Base-by-base conservation (phyloP, 2,888 invertebrate species). In the Caenorhabditis sinica region DNA sequence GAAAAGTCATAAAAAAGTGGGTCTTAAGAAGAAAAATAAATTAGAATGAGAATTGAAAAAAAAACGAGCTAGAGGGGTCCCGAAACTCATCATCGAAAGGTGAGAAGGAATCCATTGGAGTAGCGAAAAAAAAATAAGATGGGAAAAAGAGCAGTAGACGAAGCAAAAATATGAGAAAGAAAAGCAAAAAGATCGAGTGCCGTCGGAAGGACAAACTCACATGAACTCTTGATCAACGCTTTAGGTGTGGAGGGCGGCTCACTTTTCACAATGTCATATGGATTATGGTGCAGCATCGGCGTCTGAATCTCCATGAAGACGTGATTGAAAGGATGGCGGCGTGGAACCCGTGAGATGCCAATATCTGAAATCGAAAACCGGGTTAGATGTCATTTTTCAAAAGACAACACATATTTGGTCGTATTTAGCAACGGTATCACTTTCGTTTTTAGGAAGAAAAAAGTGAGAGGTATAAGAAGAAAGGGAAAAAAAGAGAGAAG, bases 191-290 rank as follows among this genome's bases (percentile, higher is more conserved):
- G n/a, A 49, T 25, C 25, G 15, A 56, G 25, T 15, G 28, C 25
- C 15, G 28, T 2, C 30, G 17, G 23, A 30, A 17, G 33, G 30
- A 25, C 40, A 36, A 56, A 82, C 85, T 82, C 66, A 87, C 87
- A 85, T 75, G 80, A 63, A 66, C 80, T 83, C 76, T 87, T 87
- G 61, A 76, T 74, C 82, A 85, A n/a, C 28, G 79, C 36, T 23
- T 85, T 85, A 43, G 88, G 87, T 36, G 85, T 79, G 17, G 84
- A 66, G 33, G 80, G 75, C 45, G 87, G 87, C 74, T 89, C 88
- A 28, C 63, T 75, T 76, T 88, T 89, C 65, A 88, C 86, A 61
- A 88, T 85, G 0, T 89, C 89, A 66, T 89, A 89, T 30, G 88
- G 88, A 73, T 87, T 88, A 65, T 88, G 88, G 65, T 88, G 86